These are phyloP conservation scores for Pelochelys cantorii DNA, from an alignment of 2,797 vertebrate species.

Conservation along the genomic window DNA sequence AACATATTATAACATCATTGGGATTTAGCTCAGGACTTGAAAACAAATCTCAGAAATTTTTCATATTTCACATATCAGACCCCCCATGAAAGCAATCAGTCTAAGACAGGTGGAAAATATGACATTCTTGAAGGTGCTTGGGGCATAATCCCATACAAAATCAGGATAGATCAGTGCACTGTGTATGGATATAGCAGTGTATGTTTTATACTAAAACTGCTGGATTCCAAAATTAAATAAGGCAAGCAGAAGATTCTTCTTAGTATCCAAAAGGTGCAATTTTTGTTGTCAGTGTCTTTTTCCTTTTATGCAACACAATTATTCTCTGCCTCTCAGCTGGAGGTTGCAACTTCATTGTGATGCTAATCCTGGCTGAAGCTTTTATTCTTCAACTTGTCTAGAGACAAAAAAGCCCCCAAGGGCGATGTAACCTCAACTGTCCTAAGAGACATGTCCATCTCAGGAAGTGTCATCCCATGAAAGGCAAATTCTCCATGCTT, in stretches of 20 bases:
- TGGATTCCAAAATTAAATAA: neutral
- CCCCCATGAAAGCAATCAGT: neutral
- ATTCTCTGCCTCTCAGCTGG: constrained; percentile 35
- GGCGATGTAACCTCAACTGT: constrained; percentile 44
- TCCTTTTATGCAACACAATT: constrained; percentile 43
- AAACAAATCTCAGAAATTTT: neutral
- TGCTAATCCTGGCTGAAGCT: constrained; percentile 55
- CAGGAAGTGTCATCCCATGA: constrained; percentile 17
- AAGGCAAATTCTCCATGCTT: neutral
- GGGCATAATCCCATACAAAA: neutral
- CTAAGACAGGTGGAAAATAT: neutral
- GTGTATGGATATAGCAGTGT: neutral
- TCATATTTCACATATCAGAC: neutral
- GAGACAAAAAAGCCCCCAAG: constrained; percentile 32
- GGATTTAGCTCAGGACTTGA: neutral
- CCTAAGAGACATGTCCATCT: constrained; percentile 51
- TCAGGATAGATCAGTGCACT: neutral
- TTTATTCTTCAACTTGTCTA: constrained; percentile 59
- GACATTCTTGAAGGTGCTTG: neutral
- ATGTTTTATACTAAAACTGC: neutral
- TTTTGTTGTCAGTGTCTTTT: neutral
- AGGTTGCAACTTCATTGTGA: constrained; percentile 53
- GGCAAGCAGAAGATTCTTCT: neutral
- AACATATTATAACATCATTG: neutral
- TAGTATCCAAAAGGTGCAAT: neutral